Evolutionary conservation across 2,888 invertebrate species (phyloP).

Genomic region (Stenurella melanura): DNA sequence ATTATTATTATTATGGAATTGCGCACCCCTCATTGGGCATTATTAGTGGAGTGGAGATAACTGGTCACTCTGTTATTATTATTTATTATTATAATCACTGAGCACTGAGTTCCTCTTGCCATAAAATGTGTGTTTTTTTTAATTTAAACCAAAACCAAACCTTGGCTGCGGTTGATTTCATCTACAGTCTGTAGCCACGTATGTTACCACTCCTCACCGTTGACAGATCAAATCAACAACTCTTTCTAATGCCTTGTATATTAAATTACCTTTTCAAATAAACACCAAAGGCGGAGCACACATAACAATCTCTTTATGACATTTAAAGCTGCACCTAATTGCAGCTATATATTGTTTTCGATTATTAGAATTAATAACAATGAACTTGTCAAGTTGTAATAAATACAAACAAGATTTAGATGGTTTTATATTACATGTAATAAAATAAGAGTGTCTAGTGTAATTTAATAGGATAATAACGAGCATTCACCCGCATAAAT

Average conservation of each 20-base stretch:
- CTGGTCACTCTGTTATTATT: no score
- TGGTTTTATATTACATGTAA: conserved; percentile 56
- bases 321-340: neutral
- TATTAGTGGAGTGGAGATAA: no score
- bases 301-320: neutral
- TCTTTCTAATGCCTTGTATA: neutral
- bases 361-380: conserved; percentile 38
- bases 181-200: no score
- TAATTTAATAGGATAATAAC: conserved; percentile 63
- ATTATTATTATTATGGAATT: no score
- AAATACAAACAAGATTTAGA: conserved; percentile 60
- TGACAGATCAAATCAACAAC: neutral
- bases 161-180: no score
- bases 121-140: no score
- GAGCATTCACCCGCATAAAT: conserved; percentile 55
- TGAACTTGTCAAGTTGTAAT: conserved; percentile 53
- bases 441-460: conserved; percentile 56
- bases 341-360: neutral
- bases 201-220: no score
- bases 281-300: neutral
- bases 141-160: no score
- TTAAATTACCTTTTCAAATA: conserved; percentile 21
- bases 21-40: no score
- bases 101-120: no score
- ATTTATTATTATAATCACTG: no score